Base-by-base conservation (phyloP, 2,888 invertebrate genomes). In the Chymomyza fuscimana region DNA sequence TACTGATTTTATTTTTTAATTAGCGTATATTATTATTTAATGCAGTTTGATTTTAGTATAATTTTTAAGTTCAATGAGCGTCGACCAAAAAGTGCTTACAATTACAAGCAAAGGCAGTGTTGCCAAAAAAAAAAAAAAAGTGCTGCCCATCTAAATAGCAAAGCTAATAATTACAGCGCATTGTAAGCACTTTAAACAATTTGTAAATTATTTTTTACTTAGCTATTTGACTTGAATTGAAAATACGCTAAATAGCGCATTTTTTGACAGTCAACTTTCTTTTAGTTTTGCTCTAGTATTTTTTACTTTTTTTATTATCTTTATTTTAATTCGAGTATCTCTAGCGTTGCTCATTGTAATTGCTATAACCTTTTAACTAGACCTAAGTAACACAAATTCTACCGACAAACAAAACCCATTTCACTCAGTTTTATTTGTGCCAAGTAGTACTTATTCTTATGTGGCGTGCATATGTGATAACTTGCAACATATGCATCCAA, bases 371-470 rank as follows among this genome's bases (percentile, higher is more conserved):
- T 22, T 58, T 60, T 50, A 64, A 15, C 9, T 63, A 76, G 66
- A 67, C 22, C 6, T 79, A 75, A 72, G 71, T 75, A 77, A 79
- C 72, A 80, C 73, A 70, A 83, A 82, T 80, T 77, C 63, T 69
- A 80, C 72, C 79, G 74, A 83, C 79, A 82, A 85, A 79, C 77
- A 77, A 82, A 79, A 82, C 72, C 64, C 80, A 83, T 85, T 87
- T 86, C 87, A 85, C 82, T 84, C 87, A 78, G 56, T 40, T 65
- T 74, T 64, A 32, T 73, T 36, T 64, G 22, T 40, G 54, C 19
- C 32, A 7, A 32, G 32, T 32, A 36, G 46, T 62, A 63, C 46
- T 29, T 40, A 6, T 4, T 50, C 6, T 12, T 62, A 52, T 66
- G 56, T 73, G 32, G 36, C 64, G 50, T 9, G 61, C 66, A 59